These are phyloP conservation scores for Rhingia rostrata DNA, from an alignment of 2,888 invertebrate genomes.

Conservation along the genomic window DNA sequence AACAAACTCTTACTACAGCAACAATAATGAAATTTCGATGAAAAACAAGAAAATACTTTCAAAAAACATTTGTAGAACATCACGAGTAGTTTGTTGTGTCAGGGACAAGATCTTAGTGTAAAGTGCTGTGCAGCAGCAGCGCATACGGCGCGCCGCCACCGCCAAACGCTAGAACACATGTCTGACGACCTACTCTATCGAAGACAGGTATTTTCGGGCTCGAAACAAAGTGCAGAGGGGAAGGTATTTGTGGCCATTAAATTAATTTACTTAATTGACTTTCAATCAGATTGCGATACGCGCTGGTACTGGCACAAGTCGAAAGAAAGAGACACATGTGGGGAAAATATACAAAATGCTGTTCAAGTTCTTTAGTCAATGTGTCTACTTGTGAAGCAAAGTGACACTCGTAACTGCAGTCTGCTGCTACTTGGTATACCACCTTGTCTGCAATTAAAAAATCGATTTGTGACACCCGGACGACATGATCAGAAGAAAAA, in stretches of 20 bases:
- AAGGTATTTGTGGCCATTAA: constrained; percentile 58
- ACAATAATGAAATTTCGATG: constrained; percentile 20
- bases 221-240: neutral
- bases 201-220: constrained; percentile 17
- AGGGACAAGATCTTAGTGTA: constrained; percentile 68
- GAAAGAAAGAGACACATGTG: neutral
- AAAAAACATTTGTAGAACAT: constrained; percentile 72
- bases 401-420: constrained; percentile 20
- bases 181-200: constrained; percentile 59
- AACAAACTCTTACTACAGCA: neutral
- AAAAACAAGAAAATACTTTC: constrained; percentile 67
- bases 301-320: constrained; percentile 15
- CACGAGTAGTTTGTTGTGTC: constrained; percentile 69
- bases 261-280: constrained; percentile 73
- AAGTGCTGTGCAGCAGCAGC: constrained; percentile 56
- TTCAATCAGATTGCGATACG: constrained; percentile 64
- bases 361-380: constrained; percentile 25
- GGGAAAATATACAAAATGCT: neutral
- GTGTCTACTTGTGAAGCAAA: constrained; percentile 35
- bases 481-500: constrained; percentile 51
- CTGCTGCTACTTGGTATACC: neutral
- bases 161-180: constrained; percentile 61
- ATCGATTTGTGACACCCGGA: constrained; percentile 51
- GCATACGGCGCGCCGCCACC: constrained; percentile 10
- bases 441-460: constrained; percentile 39